Evolutionary conservation across 2,888 invertebrate genomes (phyloP), one percentile per base, ranked within the genome.

Genomic region (Strigamia transsilvanica): DNA sequence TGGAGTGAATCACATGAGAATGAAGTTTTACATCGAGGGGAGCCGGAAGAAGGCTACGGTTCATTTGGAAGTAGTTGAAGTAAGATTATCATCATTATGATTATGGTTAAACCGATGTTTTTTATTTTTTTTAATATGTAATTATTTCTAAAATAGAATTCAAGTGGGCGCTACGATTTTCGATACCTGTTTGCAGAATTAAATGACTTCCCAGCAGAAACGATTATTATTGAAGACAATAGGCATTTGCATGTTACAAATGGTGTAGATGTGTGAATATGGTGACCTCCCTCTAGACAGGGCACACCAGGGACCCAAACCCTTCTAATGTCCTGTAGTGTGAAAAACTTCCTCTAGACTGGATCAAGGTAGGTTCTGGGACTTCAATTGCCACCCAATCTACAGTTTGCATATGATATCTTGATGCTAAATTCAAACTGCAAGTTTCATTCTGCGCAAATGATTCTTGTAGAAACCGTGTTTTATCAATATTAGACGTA

Each of bases 21-120:
- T 98, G 94, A 92, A 93, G 87, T 98, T 97, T 88, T 94, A 97
- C 87, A 91, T 97, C 83, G 93, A 96, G 89, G 97, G 97, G 51
- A 90, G 92, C 73, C 91, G 93, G 83, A 93, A 93, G 86, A 93
- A 93, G 86, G 97, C 92, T 51, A 93, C 95, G 81, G 97, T 94
- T 10, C 93, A 95, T 87, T 89, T 97, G 84, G 97, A 97, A 89
- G 93, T 96, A 89, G 91, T 92, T 87, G 92, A 94, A 91, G 96
- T 96, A 88, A 87, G 23, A 15, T 51, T n/a, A 80, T 18, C 27
- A 27, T 27, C 27, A 27, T 3, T 3, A 27, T 3, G 1, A 27
- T 27, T 27, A 27, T 3, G 27, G 27, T 27, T 3, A 27, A 27
- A 27, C 27, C 27, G 27, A 3, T 3, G 3, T 27, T 27, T 27